Percentiles rank a stretch among this genome's conserved stretches.
Evolutionary conservation across 2,797 vertebrate genomes (phyloP).

Genomic region (Cuculus canorus): DNA sequence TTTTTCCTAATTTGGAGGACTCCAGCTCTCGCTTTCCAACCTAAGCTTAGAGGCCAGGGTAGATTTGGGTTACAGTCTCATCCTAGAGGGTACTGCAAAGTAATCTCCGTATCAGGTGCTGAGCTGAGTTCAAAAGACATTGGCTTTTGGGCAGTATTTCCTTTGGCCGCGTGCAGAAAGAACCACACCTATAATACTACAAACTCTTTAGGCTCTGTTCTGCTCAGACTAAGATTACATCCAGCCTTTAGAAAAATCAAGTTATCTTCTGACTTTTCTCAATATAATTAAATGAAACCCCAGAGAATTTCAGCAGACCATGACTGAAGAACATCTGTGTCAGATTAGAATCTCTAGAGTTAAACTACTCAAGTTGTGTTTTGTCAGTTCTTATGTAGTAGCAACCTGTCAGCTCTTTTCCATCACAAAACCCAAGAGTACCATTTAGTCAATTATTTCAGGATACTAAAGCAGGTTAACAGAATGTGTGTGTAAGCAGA

Average conservation of each 20-base stretch:
- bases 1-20: neutral
- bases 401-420: neutral
- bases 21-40: neutral
- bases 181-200: neutral
- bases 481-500: neutral
- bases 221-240: neutral
- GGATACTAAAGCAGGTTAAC: neutral
- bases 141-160: neutral
- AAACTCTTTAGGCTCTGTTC: neutral
- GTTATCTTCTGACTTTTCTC: neutral
- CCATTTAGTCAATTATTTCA: neutral
- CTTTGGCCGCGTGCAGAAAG: neutral
- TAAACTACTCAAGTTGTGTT: neutral
- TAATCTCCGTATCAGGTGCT: neutral
- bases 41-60: neutral
- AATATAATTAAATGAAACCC: neutral
- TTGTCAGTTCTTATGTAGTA: neutral
- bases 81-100: neutral
- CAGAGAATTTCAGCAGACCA: neutral
- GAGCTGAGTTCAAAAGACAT: neutral
- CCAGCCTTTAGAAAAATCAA: neutral
- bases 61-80: neutral
- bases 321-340: neutral
- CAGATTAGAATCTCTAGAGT: neutral
- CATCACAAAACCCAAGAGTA: neutral